phyloP scores from a whole-genome alignment of 2,113 vertebrate species.

The Coregonus clupeaformis region DNA sequence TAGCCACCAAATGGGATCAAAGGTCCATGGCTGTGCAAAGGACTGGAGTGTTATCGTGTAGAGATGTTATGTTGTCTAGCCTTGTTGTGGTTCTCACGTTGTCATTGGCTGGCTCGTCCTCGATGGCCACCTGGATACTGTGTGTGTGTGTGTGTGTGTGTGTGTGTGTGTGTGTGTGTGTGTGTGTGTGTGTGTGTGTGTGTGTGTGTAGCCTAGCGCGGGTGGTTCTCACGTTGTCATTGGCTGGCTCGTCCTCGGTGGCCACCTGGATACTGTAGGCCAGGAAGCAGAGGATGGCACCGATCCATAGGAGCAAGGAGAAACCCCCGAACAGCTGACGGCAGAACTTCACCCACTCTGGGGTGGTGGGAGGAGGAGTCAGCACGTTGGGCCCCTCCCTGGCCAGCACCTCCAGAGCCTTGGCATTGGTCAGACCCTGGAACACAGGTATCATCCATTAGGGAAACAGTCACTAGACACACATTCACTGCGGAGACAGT shows the following conservation, averaged over 20 bases:
- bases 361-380: constrained; percentile 87
- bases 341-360: constrained; percentile 95
- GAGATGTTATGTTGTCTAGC: neutral
- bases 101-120: constrained; percentile 85
- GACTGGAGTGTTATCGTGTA: neutral
- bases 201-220: too few relatives aligned
- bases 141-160: constrained; percentile 17
- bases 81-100: constrained; percentile 74
- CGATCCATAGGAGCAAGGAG: constrained; percentile 92
- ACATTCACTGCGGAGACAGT: neutral
- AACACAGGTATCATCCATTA: neutral
- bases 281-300: constrained; percentile 89
- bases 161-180: too few relatives aligned
- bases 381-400: constrained; percentile 85
- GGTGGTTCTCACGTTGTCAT: constrained; percentile 83
- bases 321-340: constrained; percentile 93
- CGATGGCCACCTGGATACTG: constrained; percentile 84
- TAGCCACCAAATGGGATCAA: too few relatives aligned
- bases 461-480: too few relatives aligned
- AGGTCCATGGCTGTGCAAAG: too few relatives aligned
- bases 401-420: constrained; percentile 79
- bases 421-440: constrained; percentile 81
- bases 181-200: too few relatives aligned
- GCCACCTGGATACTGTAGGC: constrained; percentile 63
- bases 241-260: constrained; percentile 83